These are phyloP conservation scores for Cynocephalus volans DNA, from an alignment of 2,113 vertebrate species.

Conservation along the genomic window DNA sequence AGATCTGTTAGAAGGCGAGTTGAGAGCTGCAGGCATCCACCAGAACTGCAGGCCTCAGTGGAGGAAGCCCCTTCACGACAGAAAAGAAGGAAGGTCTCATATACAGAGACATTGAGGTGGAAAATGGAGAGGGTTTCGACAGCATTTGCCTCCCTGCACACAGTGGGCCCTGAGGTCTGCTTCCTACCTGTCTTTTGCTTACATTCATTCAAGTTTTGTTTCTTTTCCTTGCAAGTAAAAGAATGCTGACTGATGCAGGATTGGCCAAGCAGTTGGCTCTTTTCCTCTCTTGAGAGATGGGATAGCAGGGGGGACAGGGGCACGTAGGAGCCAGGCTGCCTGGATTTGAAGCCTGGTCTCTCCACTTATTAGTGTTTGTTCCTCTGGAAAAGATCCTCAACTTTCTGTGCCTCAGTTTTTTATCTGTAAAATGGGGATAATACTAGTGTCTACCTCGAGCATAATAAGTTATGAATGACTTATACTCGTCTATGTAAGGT, in stretches of 20 bases:
- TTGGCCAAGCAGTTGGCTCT: not conserved
- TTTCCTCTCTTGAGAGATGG: not conserved
- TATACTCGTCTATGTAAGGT: accelerated
- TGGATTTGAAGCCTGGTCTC: not conserved
- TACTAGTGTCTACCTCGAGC: accelerated
- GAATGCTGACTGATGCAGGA: no score
- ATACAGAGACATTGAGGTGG: accelerated
- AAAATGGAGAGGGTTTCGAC: no score
- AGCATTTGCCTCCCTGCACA: not conserved
- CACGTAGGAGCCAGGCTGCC: not conserved
- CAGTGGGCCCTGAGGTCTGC: not conserved
- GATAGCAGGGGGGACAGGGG: not conserved
- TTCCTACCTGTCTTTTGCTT: not conserved
- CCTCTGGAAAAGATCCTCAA: not conserved
- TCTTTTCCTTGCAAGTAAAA: not conserved
- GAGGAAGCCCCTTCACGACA: not conserved
- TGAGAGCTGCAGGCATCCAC: not conserved
- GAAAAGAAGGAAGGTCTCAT: not conserved
- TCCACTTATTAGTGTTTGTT: accelerated
- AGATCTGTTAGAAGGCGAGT: not conserved
- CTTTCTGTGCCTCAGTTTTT: not conserved
- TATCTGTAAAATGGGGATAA: not conserved
- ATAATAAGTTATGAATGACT: accelerated
- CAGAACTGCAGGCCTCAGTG: not conserved
- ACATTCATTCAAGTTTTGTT: not conserved